A percentile compares a stretch with the other conserved stretches of the same genome.
Evolutionary conservation across 1,140 invertebrate genomes (phyloP).

Genomic region (Monomorium pharaonis): DNA sequence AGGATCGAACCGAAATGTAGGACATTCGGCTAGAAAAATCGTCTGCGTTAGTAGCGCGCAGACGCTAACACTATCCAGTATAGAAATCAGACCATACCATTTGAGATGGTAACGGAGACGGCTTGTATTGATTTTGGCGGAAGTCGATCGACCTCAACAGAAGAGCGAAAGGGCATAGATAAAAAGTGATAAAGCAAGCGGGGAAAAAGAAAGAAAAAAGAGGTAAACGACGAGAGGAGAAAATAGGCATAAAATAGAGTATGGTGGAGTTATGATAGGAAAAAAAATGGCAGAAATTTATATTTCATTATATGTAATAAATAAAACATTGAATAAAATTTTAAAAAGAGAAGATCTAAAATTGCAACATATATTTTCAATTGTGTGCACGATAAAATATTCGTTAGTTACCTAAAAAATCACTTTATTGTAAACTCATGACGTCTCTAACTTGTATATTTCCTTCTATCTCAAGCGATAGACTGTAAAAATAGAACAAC

Average conservation of each 20-base stretch:
- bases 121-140: conserved; percentile 67
- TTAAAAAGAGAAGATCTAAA: not conserved
- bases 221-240: not conserved
- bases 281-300: not conserved
- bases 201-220: not conserved
- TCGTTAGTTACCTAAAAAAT: not conserved
- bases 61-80: conserved; percentile 31
- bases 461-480: not conserved
- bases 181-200: not conserved
- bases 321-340: not conserved
- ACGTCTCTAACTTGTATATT: not conserved
- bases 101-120: conserved; percentile 74
- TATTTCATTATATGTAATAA: not conserved
- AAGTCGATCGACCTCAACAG: conserved; percentile 67
- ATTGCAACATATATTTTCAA: not conserved
- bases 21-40: conserved; percentile 40
- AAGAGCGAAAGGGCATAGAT: conserved; percentile 56
- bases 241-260: not conserved
- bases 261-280: not conserved
- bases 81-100: conserved; percentile 65
- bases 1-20: conserved; percentile 41
- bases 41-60: conserved; percentile 30
- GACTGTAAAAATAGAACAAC: conserved; percentile 31
- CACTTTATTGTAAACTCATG: not conserved
- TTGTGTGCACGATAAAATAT: not conserved